phyloP scores from a whole-genome alignment of 2,797 vertebrate species.

The Catostomus latipinnis region DNA sequence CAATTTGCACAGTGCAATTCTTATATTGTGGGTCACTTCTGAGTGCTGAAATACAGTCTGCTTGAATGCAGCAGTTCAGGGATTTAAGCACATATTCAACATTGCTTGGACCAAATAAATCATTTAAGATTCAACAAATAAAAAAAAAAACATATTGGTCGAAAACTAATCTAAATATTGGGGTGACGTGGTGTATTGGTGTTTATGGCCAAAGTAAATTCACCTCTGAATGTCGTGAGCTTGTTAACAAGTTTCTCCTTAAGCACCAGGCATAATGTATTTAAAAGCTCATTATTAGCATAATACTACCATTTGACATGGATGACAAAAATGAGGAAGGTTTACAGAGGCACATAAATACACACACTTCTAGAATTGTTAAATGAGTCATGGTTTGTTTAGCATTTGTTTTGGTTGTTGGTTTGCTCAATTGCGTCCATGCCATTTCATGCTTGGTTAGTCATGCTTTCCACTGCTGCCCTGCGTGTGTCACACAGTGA shows the following conservation, averaged over 20 bases:
- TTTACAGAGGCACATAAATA: slow-evolving; percentile 10
- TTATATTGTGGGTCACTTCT: no score
- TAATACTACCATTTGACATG: slow-evolving; percentile 5
- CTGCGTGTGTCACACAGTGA: neutral
- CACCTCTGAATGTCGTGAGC: neutral
- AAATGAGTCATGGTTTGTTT: slow-evolving; percentile 73
- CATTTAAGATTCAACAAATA: no score
- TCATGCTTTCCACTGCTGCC: slow-evolving; percentile 61
- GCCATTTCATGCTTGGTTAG: slow-evolving; percentile 74
- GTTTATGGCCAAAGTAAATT: no score
- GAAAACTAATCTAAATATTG: no score
- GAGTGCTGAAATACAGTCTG: no score
- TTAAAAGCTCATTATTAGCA: neutral
- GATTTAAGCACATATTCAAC: no score
- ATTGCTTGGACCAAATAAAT: no score
- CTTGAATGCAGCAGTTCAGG: no score
- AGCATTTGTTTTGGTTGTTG: slow-evolving; percentile 63
- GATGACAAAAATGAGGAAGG: neutral
- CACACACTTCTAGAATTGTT: slow-evolving; percentile 26
- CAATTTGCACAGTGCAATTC: no score
- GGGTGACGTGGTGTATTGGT: no score
- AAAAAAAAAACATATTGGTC: no score
- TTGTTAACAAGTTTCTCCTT: neutral
- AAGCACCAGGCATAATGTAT: neutral
- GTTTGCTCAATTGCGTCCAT: slow-evolving; percentile 67